These are phyloP conservation scores for Bibio marci DNA, from an alignment of 2,888 invertebrate species.

Conservation along the genomic window DNA sequence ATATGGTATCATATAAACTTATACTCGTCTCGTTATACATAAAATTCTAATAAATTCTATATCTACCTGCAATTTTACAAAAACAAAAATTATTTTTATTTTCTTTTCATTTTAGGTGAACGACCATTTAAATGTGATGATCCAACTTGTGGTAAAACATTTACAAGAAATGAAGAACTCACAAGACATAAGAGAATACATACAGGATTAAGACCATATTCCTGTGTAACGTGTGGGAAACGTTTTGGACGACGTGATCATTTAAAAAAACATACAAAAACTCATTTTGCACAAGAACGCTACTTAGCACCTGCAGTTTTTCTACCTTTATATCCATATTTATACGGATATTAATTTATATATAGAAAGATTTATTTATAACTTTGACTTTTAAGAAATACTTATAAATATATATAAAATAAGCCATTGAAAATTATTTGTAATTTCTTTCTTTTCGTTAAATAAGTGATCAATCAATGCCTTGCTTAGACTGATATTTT, in stretches of 20 bases:
- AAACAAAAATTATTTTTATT: slow-evolving; percentile 1
- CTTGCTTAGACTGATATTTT: too few species aligned
- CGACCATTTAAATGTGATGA: slow-evolving; percentile 77
- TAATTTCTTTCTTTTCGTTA: too few species aligned
- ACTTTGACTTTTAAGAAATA: too few species aligned
- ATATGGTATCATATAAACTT: too few species aligned
- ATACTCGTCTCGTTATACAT: too few species aligned
- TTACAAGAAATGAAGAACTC: slow-evolving; percentile 80
- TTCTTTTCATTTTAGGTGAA: slow-evolving; percentile 44
- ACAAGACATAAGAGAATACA: slow-evolving; percentile 85
- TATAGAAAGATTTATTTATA: too few species aligned
- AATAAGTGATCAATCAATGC: too few species aligned
- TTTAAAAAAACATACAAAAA: slow-evolving; percentile 68
- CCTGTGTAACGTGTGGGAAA: slow-evolving; percentile 78
- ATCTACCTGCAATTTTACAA: too few species aligned
- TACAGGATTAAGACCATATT: slow-evolving; percentile 69
- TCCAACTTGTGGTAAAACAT: slow-evolving; percentile 72
- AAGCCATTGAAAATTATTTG: too few species aligned
- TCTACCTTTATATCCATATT: slow-evolving; percentile 40
- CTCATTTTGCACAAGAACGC: slow-evolving; percentile 45
- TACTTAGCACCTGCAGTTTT: slow-evolving; percentile 44
- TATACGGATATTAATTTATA: slow-evolving; percentile 39
- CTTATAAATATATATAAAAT: too few species aligned
- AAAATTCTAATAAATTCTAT: too few species aligned
- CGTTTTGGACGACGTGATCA: slow-evolving; percentile 88